Base-by-base conservation (phyloP, 1,140 invertebrate species). In the Medauroidea extradentata region DNA sequence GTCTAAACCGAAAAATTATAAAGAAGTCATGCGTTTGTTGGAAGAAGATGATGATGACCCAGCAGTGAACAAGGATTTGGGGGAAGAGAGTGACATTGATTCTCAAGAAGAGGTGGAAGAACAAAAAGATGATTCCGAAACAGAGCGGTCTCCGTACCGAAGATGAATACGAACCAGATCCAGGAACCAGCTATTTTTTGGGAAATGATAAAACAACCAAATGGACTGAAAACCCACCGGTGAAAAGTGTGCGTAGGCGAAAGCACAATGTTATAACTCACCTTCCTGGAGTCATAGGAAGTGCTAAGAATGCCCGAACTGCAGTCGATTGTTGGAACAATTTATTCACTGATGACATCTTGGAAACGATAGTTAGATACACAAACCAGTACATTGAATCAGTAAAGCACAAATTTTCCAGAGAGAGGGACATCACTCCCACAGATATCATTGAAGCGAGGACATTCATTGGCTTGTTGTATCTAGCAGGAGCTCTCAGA, bases 381-480 rank as follows among this genome's bases (percentile, higher is more conserved):
- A 50, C n/a, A 50, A 50, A 50, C 13, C 48, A 50, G 8, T 50
- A 2, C 48, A 24, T 50, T 5, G 21, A 50, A n/a, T 2, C n/a
- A n/a, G n/a, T 50, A 3, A 50, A 16, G 48, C 2, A 18, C 2
- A 50, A 50, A 50, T 50, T 19, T 50, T 16, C n/a, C n/a, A n/a
- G n/a, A n/a, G 1, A 50, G 48, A 50, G 53, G 61, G 27, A 53
- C 48, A 73, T 49, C n/a, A n/a, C n/a, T n/a, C n/a, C n/a, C n/a
- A 50, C 7, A 4, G 24, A 50, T 61, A 56, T 69, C 29, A 56
- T 59, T 53, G 78, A 80, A 74, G 69, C 80, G 53, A 77, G 74
- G 71, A 74, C 73, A 53, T 59, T 80, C 27, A 73, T 82, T 65
- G 79, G 76, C 29, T 69, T 80, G 57, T 64, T 80, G 43, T 81